A percentile compares a stretch with the other conserved stretches of the same genome.
Evolutionary conservation across 2,888 invertebrate species (phyloP).

Genomic region (Eilema caniola): DNA sequence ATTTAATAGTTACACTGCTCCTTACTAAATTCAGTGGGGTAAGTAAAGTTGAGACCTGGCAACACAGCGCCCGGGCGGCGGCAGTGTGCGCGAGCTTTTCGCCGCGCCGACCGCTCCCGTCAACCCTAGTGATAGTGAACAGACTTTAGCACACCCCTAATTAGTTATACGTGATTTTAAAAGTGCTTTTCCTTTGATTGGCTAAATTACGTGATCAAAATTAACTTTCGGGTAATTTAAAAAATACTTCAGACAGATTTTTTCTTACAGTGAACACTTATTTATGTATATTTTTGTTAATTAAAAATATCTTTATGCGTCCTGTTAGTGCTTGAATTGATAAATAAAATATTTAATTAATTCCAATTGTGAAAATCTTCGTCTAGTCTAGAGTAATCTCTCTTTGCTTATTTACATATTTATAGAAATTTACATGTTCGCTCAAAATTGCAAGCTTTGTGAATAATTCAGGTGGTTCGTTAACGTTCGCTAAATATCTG

Average conservation of each 20-base stretch:
- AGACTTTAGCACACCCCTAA: slow-evolving; percentile 57
- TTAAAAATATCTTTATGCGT: background rate
- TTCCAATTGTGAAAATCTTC: slow-evolving; percentile 18
- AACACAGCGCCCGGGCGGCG: slow-evolving; percentile 81
- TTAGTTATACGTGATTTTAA: slow-evolving; percentile 60
- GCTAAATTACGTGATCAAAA: slow-evolving; percentile 32
- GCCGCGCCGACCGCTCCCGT: slow-evolving; percentile 72
- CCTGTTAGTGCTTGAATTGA: slow-evolving; percentile 24
- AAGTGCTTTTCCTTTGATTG: slow-evolving; percentile 44
- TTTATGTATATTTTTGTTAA: background rate
- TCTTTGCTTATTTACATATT: slow-evolving; percentile 48
- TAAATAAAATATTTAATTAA: slow-evolving; percentile 5
- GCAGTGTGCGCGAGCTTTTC: slow-evolving; percentile 81
- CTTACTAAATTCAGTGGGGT: slow-evolving; percentile 23
- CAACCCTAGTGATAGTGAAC: slow-evolving; percentile 60
- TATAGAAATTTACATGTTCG: slow-evolving; percentile 48
- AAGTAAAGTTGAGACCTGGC: slow-evolving; percentile 53
- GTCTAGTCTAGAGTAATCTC: slow-evolving; percentile 24
- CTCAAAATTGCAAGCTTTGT: slow-evolving; percentile 34
- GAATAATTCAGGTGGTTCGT: slow-evolving; percentile 20
- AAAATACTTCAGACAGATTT: background rate
- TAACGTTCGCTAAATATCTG: slow-evolving; percentile 13
- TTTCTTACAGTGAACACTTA: background rate
- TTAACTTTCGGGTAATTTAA: slow-evolving; percentile 19
- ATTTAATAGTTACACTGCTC: slow-evolving; percentile 52